Evolutionary conservation across 1,140 invertebrate species (phyloP), one percentile per base, ranked within the genome.

Genomic region (Aphidius gifuensis): DNA sequence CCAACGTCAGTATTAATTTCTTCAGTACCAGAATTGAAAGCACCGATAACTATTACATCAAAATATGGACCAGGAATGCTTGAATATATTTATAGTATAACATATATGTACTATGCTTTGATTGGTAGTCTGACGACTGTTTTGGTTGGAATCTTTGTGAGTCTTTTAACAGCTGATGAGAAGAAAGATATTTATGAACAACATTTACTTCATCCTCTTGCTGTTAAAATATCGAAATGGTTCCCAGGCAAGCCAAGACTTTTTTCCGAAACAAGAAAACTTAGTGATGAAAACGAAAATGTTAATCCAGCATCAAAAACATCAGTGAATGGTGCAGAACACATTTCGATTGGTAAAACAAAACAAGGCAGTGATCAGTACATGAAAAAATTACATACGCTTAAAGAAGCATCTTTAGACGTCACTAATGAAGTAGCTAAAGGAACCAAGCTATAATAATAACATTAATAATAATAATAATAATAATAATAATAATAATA

Each of bases 51-150:
- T 5, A 58, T 64, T 0, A 39, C 54, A 6, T 5, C 66, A 42
- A n/a, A 58, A 0, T 32, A 49, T 0, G 3, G 23, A 0, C 62
- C 67, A 11, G 61, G 58, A 54, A 64, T 83, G 16, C 53, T 89
- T 7, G 79, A 85, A 21, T 77, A 80, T 11, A 71, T 90, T 7
- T 90, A 89, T 68, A 84, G 85, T 6, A 84, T 90, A 45, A 88
- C 87, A 5, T 91, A 89, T 69, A 91, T 91, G 89, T 91, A 90
- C 71, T 90, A 91, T 71, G 86, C 87, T 32, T 71, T 89, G 5
- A 82, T 90, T 46, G 89, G 88, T 3, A 89, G 87, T 54, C 66
- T 85, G 9, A 82, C 88, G 23, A 89, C 88, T 0, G 79, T 91
- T 0, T 58, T 86, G 5, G 75, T 90, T 39, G 88, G 88, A 1